Evolutionary conservation across 2,797 vertebrate genomes (phyloP).

Genomic region (Cyprinella venusta): DNA sequence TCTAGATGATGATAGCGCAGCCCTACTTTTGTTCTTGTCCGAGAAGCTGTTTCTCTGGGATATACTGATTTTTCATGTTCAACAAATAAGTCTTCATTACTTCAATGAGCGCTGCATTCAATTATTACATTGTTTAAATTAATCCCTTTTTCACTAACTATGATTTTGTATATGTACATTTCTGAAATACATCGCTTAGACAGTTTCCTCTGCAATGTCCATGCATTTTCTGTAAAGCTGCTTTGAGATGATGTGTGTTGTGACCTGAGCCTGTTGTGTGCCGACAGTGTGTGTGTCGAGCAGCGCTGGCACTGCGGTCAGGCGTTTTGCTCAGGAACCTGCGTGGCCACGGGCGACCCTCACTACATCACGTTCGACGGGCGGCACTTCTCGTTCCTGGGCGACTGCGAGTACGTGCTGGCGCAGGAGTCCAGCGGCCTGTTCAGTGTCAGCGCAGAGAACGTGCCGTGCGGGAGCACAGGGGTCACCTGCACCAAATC

Average conservation of each 20-base stretch:
- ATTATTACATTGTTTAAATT: no score
- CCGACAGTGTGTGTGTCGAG: constrained; percentile 79
- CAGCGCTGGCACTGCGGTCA: constrained; percentile 84
- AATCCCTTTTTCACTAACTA: no score
- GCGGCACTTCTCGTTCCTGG: constrained; percentile 84
- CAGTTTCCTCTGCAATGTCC: no score
- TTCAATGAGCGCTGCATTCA: no score
- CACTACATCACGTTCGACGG: constrained; percentile 94
- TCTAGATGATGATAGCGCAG: not conserved
- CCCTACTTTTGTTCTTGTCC: not conserved
- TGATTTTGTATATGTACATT: no score
- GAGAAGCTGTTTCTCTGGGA: no score
- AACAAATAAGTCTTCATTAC: no score
- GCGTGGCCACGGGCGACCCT: constrained; percentile 88
- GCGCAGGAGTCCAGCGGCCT: constrained; percentile 76
- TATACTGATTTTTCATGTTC: no score
- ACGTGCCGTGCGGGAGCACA: constrained; percentile 87
- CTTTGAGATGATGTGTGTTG: no score
- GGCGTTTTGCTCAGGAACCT: constrained; percentile 79
- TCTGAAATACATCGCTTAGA: no score
- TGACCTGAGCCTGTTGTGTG: not conserved
- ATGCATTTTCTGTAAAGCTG: no score
- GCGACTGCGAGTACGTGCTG: constrained; percentile 91
- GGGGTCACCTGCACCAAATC: constrained; percentile 93
- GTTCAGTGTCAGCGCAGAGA: constrained; percentile 85